Percentiles rank a stretch among this genome's conserved stretches.
These are phyloP conservation scores for Cyclargus thomasi DNA, from an alignment of 1,140 invertebrate species.

Conservation along the genomic window DNA sequence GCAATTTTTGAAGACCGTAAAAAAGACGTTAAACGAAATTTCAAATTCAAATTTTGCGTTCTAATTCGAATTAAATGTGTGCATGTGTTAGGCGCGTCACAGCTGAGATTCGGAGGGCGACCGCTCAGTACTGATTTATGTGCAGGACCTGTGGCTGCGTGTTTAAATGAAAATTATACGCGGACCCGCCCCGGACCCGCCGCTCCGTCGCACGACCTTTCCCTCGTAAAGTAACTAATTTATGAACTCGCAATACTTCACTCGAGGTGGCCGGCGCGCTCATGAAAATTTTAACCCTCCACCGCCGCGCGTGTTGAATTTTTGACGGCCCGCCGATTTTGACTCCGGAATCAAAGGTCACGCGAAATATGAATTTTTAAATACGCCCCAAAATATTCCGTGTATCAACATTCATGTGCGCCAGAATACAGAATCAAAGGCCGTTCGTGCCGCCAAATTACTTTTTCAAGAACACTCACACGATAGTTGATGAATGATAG, in stretches of 20 bases:
- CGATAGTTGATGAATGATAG: not conserved
- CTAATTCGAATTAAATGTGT: conserved; percentile 5
- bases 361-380: conserved; percentile 10
- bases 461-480: not conserved
- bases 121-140: conserved; percentile 53
- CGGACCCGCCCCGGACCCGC: conserved; percentile 28
- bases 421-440: not conserved
- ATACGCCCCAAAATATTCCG: not conserved
- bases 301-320: conserved; percentile 18
- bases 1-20: not conserved
- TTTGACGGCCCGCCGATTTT: conserved; percentile 14
- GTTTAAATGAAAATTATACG: conserved; percentile 67
- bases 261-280: conserved; percentile 43
- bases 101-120: conserved; percentile 44
- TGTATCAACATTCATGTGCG: conserved; percentile 4
- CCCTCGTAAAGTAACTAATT: conserved; percentile 63
- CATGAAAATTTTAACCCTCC: conserved; percentile 57
- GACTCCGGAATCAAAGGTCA: conserved; percentile 17
- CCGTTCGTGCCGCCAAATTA: not conserved
- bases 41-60: not conserved
- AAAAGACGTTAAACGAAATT: not conserved
- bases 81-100: conserved; percentile 27
- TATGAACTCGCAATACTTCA: conserved; percentile 59
- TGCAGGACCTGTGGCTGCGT: conserved; percentile 51
- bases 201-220: conserved; percentile 48